phyloP scores from a whole-genome alignment of 37 sponge, comb jelly and placozoan species.

The Theonella swinhoei region DNA sequence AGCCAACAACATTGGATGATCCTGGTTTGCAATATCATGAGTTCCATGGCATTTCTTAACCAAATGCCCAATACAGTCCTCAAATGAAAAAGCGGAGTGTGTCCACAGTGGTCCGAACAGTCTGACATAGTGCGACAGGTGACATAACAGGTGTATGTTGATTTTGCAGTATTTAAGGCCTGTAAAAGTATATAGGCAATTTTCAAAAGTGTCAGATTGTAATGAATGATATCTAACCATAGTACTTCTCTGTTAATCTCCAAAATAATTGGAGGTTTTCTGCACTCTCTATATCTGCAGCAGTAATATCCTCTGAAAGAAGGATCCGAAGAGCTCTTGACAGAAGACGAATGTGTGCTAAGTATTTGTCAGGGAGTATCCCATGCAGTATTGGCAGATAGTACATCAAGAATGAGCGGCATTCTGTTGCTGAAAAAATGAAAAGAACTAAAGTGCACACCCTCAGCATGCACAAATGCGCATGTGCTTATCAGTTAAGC shows the following conservation, averaged over 20 bases:
- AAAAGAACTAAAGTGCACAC: too few species aligned
- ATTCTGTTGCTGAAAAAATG: conserved; percentile 12
- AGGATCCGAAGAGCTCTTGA: not conserved
- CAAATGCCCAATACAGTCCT: conserved; percentile 26
- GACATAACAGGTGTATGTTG: conserved; percentile 39
- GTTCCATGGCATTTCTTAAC: conserved; percentile 21
- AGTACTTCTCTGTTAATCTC: not conserved
- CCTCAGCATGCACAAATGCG: too few species aligned
- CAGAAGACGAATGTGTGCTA: not conserved
- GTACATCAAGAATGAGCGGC: conserved; percentile 1
- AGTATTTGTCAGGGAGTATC: not conserved
- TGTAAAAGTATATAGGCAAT: not conserved
- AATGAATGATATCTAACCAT: not conserved
- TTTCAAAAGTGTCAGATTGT: not conserved
- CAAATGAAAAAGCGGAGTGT: conserved; percentile 47
- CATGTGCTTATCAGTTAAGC: not conserved
- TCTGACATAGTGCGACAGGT: conserved; percentile 37
- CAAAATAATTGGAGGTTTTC: not conserved
- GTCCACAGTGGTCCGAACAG: conserved; percentile 52
- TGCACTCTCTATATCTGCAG: not conserved
- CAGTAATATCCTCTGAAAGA: not conserved
- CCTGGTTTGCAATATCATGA: conserved; percentile 26
- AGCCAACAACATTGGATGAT: too few species aligned
- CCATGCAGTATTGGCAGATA: conserved; percentile 8
- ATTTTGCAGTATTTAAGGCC: conserved; percentile 12